Evolutionary conservation across 1,140 invertebrate species (phyloP).

Genomic region (Pseudomyrmex flavicornis): DNA sequence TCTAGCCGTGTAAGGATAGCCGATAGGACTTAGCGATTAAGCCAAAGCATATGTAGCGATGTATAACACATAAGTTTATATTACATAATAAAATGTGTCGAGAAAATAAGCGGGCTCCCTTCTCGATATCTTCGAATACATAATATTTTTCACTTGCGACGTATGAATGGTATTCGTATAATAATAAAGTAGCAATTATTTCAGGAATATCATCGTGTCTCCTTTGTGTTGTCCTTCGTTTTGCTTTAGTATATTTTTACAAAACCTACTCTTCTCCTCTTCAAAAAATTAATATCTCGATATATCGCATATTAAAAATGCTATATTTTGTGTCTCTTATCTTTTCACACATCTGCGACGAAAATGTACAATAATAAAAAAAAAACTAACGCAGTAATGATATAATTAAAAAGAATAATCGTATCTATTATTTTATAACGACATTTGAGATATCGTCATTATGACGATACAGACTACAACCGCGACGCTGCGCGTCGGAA

Average conservation of each 20-base stretch:
- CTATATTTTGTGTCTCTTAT: neutral
- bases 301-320: neutral
- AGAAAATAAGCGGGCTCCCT: conserved; percentile 73
- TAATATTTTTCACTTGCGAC: conserved; percentile 73
- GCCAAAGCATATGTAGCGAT: conserved; percentile 81
- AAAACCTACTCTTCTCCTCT: too few species aligned
- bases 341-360: neutral
- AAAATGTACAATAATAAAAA: too few species aligned
- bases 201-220: conserved; percentile 59
- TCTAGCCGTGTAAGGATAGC: conserved; percentile 81
- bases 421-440: conserved; percentile 17
- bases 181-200: conserved; percentile 71
- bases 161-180: conserved; percentile 70
- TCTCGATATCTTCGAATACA: conserved; percentile 67
- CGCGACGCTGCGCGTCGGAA: neutral
- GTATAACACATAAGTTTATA: conserved; percentile 85
- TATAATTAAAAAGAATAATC: too few species aligned
- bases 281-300: neutral
- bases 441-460: neutral
- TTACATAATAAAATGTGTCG: conserved; percentile 84
- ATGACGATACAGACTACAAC: conserved; percentile 8
- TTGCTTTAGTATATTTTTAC: neutral
- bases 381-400: too few species aligned
- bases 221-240: conserved; percentile 25
- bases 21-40: conserved; percentile 79